Evolutionary conservation across 2,888 invertebrate genomes (phyloP).

Genomic region (Encarsia formosa): DNA sequence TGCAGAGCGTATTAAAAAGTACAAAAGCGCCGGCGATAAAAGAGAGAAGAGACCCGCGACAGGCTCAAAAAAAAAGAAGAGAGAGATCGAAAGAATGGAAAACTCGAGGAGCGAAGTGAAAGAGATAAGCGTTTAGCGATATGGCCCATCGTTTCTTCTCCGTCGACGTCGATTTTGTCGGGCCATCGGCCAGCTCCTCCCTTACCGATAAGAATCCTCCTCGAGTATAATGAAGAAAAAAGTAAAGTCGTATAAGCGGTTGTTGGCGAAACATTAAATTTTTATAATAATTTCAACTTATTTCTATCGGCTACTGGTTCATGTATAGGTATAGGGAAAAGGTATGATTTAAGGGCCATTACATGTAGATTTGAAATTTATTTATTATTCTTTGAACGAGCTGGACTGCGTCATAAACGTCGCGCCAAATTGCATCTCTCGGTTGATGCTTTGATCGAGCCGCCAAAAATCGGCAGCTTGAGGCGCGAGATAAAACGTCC

Average conservation of each 20-base stretch:
- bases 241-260: too few relatives aligned
- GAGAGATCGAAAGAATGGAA: neutral
- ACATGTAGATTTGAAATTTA: too few relatives aligned
- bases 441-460: conserved; percentile 36
- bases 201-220: conserved; percentile 13
- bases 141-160: conserved; percentile 7
- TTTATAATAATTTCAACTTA: too few relatives aligned
- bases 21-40: conserved; percentile 8
- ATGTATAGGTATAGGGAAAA: too few relatives aligned
- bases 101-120: neutral
- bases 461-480: conserved; percentile 40
- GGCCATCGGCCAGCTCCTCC: neutral
- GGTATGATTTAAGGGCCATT: too few relatives aligned
- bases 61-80: neutral
- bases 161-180: conserved; percentile 18
- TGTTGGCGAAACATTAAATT: too few relatives aligned
- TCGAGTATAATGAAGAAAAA: neutral
- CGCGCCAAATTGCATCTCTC: conserved; percentile 18
- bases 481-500: conserved; percentile 6
- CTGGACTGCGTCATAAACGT: neutral
- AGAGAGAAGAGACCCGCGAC: conserved; percentile 2
- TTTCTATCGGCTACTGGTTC: too few relatives aligned
- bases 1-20: conserved; percentile 15
- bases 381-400: too few relatives aligned
- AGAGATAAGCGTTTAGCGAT: conserved; percentile 3